These are phyloP conservation scores for Pseudorectes ferrugineus DNA, from an alignment of 2,113 vertebrate genomes.

Conservation along the genomic window DNA sequence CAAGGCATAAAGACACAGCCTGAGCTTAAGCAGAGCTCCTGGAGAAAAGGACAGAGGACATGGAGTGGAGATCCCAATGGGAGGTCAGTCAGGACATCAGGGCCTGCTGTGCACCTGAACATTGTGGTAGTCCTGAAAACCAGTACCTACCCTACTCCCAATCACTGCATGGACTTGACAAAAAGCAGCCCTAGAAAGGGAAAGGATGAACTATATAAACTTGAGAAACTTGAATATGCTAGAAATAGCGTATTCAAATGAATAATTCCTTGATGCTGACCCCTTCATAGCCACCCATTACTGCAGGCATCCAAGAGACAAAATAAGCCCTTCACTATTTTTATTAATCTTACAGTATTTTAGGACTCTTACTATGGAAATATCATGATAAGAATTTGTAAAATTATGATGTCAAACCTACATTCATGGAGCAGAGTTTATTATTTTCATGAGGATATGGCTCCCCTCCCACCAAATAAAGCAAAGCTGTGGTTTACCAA, in stretches of 20 bases:
- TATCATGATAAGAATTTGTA: not conserved
- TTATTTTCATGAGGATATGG: not conserved
- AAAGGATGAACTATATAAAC: not conserved
- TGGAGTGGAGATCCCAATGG: not conserved
- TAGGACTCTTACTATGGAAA: not conserved
- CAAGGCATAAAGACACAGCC: not conserved
- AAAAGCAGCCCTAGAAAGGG: not conserved
- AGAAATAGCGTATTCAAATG: not conserved
- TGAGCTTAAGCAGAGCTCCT: not conserved
- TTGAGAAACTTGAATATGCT: no score
- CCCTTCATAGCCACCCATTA: not conserved
- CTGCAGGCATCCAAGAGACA: not conserved
- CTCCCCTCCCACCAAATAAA: not conserved
- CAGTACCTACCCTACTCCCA: not conserved
- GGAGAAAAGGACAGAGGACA: not conserved
- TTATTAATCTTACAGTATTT: not conserved
- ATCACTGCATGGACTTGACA: not conserved
- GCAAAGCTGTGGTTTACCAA: not conserved
- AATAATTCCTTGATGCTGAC: not conserved
- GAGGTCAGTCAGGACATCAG: not conserved
- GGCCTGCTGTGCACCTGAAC: not conserved
- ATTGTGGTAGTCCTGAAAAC: not conserved
- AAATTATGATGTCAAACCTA: not conserved
- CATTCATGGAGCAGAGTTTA: not conserved
- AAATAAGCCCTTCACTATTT: not conserved